phyloP scores from a whole-genome alignment of 2,797 vertebrate genomes.

The Sebastes ruberrimus region DNA sequence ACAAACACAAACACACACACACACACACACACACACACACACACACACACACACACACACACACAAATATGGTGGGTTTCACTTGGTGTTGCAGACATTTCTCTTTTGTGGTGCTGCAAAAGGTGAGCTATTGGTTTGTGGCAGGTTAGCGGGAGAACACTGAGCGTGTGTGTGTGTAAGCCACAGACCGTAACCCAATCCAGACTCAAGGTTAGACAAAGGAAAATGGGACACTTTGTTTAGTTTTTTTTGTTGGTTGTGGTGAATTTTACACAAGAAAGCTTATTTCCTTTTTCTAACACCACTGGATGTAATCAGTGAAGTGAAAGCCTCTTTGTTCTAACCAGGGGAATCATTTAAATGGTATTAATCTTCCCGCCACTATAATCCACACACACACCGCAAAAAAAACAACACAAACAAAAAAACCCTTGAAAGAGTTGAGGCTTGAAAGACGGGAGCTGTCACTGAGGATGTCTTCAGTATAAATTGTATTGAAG shows the following conservation, averaged over 20 bases:
- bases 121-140: background rate
- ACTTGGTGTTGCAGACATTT: background rate
- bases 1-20: background rate
- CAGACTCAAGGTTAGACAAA: constrained; percentile 43
- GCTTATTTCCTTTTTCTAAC: background rate
- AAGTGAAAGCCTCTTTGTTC: background rate
- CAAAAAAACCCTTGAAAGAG: background rate
- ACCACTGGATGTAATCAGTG: background rate
- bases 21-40: background rate
- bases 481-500: background rate
- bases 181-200: constrained; percentile 17
- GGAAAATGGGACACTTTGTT: constrained; percentile 22
- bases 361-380: background rate
- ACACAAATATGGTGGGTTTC: background rate
- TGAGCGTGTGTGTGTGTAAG: background rate
- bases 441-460: background rate
- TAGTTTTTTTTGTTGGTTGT: background rate
- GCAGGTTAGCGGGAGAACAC: background rate
- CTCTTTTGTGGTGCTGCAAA: constrained; percentile 11
- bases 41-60: background rate
- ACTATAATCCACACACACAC: background rate
- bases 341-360: background rate
- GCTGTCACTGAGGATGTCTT: background rate
- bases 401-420: background rate
- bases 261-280: background rate